Conservation (phyloP, 2,113 vertebrate species). For the Hymenochirus boettgeri region DNA sequence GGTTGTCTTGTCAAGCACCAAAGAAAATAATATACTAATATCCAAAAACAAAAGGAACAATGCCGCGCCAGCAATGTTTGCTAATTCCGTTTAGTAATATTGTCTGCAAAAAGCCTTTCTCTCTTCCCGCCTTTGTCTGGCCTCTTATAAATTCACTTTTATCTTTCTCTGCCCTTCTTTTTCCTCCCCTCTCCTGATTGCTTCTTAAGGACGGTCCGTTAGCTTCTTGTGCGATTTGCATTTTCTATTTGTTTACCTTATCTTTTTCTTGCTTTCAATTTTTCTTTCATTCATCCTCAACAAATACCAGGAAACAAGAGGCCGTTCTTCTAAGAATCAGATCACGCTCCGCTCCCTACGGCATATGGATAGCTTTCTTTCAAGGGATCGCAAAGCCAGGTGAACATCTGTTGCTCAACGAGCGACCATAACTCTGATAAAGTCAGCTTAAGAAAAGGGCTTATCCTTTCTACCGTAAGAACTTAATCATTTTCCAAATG, state of each 20-base stretch:
- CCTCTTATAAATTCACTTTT: constrained; percentile 38
- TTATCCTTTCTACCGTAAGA: constrained; percentile 52
- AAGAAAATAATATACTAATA: not conserved
- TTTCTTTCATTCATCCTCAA: constrained; percentile 39
- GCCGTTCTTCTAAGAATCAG: constrained; percentile 53
- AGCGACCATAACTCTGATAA: constrained; percentile 58
- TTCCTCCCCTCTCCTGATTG: constrained; percentile 23
- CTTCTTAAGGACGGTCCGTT: constrained; percentile 35
- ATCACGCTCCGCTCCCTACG: constrained; percentile 45
- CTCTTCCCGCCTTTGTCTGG: constrained; percentile 25
- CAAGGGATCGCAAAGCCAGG: constrained; percentile 59
- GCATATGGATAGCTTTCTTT: constrained; percentile 63
- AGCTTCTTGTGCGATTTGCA: constrained; percentile 40
- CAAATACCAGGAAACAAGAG: constrained; percentile 52
- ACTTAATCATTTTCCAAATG: constrained; percentile 50
- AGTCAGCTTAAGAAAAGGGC: constrained; percentile 58
- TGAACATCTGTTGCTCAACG: constrained; percentile 64
- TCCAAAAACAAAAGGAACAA: constrained; percentile 8
- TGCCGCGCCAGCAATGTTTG: constrained; percentile 29
- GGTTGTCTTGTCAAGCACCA: not conserved
- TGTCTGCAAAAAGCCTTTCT: constrained; percentile 25
- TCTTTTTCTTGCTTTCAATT: constrained; percentile 37
- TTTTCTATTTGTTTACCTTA: constrained; percentile 42
- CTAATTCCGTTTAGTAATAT: constrained; percentile 39
- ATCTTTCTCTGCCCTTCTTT: constrained; percentile 19